These are phyloP conservation scores for Trisateles emortualis DNA, from an alignment of 2,888 invertebrate genomes.

Conservation along the genomic window DNA sequence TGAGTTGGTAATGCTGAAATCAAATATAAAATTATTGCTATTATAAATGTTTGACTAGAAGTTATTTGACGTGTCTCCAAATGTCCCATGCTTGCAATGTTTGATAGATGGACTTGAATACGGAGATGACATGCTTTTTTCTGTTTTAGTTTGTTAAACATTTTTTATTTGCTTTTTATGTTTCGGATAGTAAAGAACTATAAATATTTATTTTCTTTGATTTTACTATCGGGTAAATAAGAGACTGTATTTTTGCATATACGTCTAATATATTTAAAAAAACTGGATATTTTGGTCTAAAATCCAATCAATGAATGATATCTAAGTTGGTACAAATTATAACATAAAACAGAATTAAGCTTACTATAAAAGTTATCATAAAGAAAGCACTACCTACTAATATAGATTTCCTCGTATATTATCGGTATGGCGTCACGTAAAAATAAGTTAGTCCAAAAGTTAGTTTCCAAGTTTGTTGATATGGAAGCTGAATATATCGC, in stretches of 20 bases:
- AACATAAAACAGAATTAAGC: no score
- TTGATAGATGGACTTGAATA: constrained; percentile 70
- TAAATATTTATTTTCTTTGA: not conserved
- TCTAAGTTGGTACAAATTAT: no score
- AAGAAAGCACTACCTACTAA: constrained; percentile 33
- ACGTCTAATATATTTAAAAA: no score
- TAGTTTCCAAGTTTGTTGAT: constrained; percentile 71
- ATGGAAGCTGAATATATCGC: constrained; percentile 68
- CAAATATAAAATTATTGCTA: constrained; percentile 52
- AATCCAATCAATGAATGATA: no score
- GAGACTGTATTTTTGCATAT: no score
- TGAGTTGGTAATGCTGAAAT: constrained; percentile 48
- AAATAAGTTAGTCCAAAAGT: constrained; percentile 66
- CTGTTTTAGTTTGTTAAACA: constrained; percentile 49
- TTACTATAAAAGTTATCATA: constrained; percentile 1
- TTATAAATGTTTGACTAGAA: constrained; percentile 62
- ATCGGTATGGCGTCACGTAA: constrained; percentile 66
- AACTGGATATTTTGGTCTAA: no score
- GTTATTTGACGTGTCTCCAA: constrained; percentile 64
- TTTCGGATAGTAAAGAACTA: not conserved
- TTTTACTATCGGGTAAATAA: no score
- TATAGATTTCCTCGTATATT: constrained; percentile 55
- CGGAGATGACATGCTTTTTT: constrained; percentile 71
- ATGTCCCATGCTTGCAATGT: constrained; percentile 54
- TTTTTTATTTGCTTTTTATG: not conserved